These are phyloP conservation scores for Megalopta genalis DNA, from an alignment of 1,140 invertebrate genomes.

Conservation along the genomic window DNA sequence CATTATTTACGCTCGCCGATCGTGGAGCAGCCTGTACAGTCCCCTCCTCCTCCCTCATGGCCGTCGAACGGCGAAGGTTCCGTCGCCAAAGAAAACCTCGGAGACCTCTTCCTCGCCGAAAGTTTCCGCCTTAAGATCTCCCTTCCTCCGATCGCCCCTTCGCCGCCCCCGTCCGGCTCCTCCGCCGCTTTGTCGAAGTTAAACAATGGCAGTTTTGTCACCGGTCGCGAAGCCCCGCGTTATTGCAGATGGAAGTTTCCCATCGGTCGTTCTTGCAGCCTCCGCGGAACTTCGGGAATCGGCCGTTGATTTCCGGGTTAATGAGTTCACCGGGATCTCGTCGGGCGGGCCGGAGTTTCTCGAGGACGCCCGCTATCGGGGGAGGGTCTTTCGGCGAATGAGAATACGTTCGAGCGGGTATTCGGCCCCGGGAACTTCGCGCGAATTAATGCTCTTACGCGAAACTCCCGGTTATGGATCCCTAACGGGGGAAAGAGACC, in stretches of 20 bases:
- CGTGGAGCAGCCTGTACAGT: not conserved
- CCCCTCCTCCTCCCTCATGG: not conserved
- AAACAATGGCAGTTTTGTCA: constrained; percentile 58
- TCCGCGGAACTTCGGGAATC: constrained; percentile 38
- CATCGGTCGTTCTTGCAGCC: constrained; percentile 39
- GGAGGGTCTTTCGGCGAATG: not conserved
- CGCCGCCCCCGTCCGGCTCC: not conserved
- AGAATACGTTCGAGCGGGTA: constrained; percentile 32
- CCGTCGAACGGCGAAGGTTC: not conserved
- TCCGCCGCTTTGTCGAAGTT: constrained; percentile 51
- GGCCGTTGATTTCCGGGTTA: constrained; percentile 49
- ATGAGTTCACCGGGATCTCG: constrained; percentile 36
- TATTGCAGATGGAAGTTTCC: constrained; percentile 55
- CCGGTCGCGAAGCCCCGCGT: constrained; percentile 31
- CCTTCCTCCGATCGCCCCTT: too few species aligned
- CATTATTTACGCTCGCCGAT: not conserved
- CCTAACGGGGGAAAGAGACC: too few species aligned
- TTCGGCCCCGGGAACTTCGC: constrained; percentile 8
- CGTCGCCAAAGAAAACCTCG: constrained; percentile 3
- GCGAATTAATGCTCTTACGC: constrained; percentile 45
- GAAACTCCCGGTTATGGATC: not conserved
- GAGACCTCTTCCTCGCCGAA: not conserved
- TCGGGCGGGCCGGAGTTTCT: constrained; percentile 11
- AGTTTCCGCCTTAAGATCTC: constrained; percentile 25
- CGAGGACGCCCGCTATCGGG: not conserved